Conservation (phyloP, 2,113 vertebrate species). For the Xyrauchen texanus region DNA sequence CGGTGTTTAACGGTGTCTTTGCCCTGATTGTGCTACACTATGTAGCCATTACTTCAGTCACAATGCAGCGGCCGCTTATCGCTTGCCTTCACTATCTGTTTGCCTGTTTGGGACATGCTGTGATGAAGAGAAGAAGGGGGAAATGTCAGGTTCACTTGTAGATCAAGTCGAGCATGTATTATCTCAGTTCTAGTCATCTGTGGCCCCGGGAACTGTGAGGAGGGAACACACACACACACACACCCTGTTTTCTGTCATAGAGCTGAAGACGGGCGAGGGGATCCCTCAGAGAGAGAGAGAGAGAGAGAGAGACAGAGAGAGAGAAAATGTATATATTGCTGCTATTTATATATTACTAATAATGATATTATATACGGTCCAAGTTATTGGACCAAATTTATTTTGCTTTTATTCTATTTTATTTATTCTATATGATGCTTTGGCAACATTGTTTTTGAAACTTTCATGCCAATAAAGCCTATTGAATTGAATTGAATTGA, state of each 20-base stretch:
- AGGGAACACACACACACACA: conserved; percentile 27
- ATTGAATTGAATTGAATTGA: too few relatives aligned
- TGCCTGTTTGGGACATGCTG: conserved; percentile 66
- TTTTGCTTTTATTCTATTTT: too few relatives aligned
- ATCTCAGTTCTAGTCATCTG: conserved; percentile 69
- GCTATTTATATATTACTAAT: too few relatives aligned
- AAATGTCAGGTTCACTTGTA: conserved; percentile 79
- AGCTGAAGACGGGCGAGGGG: neutral
- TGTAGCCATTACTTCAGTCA: conserved; percentile 66
- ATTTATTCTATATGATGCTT: too few relatives aligned
- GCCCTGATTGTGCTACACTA: conserved; percentile 60
- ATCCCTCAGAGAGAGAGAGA: conserved; percentile 33
- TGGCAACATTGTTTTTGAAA: too few relatives aligned
- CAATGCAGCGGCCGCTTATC: conserved; percentile 72
- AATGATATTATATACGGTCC: too few relatives aligned
- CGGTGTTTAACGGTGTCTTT: conserved; percentile 45
- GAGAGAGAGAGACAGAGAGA: too few relatives aligned
- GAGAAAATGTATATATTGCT: too few relatives aligned
- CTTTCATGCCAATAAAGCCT: too few relatives aligned
- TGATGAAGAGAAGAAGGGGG: conserved; percentile 69
- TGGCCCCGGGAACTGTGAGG: conserved; percentile 57
- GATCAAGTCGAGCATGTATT: conserved; percentile 79
- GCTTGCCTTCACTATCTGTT: conserved; percentile 69
- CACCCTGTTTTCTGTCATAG: conserved; percentile 24
- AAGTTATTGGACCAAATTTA: too few relatives aligned